Evolutionary conservation across 2,113 vertebrate species (phyloP).

Genomic region (Psophia crepitans): DNA sequence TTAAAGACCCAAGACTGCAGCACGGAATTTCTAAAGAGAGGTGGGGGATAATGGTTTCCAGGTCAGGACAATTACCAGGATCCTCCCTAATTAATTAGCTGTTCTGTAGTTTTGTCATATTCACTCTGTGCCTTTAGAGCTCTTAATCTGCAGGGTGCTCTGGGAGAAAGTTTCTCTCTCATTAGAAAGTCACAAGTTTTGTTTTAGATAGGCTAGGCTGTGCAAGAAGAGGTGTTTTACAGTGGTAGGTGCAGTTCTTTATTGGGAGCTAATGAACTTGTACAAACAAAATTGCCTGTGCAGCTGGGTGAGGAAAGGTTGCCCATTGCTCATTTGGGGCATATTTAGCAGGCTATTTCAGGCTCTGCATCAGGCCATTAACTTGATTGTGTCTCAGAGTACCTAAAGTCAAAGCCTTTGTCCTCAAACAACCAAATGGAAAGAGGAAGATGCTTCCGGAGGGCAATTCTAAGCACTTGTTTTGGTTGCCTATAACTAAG

Average conservation of each 20-base stretch:
- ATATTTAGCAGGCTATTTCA: neutral
- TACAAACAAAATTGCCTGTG: neutral
- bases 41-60: neutral
- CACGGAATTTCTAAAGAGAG: neutral
- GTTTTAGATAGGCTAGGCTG: neutral
- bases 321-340: neutral
- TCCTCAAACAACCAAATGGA: neutral
- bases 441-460: neutral
- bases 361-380: neutral
- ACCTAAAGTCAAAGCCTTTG: neutral
- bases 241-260: neutral
- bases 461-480: neutral
- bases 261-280: neutral
- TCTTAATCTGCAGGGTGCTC: neutral
- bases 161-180: neutral
- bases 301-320: neutral
- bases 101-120: neutral
- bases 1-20: neutral
- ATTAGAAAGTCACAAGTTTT: neutral
- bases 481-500: neutral
- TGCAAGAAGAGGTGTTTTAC: neutral
- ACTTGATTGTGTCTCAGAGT: neutral
- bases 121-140: neutral
- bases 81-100: neutral
- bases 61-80: neutral